Evolutionary conservation across 64 coral and sea anemone genomes (phyloP), one percentile per base, ranked within the genome.

Genomic region (Porites australiensis): DNA sequence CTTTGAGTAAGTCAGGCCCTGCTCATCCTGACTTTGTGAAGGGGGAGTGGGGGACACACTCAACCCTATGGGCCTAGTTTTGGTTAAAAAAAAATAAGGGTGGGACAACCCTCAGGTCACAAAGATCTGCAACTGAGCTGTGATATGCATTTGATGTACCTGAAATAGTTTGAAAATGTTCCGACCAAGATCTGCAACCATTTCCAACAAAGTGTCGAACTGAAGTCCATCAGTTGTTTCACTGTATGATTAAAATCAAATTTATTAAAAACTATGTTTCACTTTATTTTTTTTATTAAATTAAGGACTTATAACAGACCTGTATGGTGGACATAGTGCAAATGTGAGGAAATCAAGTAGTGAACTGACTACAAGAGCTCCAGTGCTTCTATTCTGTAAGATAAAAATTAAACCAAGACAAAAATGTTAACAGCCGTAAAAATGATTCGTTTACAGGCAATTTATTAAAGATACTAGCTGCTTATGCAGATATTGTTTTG

Each of bases 251-350:
- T 37, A 76, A 44, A 48, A 73, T 58, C 20, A 18, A 10, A 80
- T 50, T 15, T 80, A 14, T 80, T 12, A 80, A 50, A 55, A 80
- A 80, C 27, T 37, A 37, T 37, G 27, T 37, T 37, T 37, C 27
- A 37, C 0, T 37, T 37, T 37, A 37, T 37, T 37, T 37, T 11
- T 11, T 11, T 55, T 15, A 53, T 23, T 37, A 13, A 15, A 43
- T 13, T 14, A 45, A 57, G 12, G 1, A 37, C 27, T 37, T 0
- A 37, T n/a, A 37, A 37, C 67, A 8, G 89, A 98, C 98, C 98
- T 99, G 94, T 99, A 99, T 44, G 98, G 98, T 70, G 98, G 98
- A 49, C 98, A 99, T n/a, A 99, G 79, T 15, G 98, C 98, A 88
- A 99, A 99, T 7, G 92, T 99, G 4, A 99, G 78, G 74, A 99